phyloP scores from a whole-genome alignment of 2,797 vertebrate species.

The Thamnophis elegans region DNA sequence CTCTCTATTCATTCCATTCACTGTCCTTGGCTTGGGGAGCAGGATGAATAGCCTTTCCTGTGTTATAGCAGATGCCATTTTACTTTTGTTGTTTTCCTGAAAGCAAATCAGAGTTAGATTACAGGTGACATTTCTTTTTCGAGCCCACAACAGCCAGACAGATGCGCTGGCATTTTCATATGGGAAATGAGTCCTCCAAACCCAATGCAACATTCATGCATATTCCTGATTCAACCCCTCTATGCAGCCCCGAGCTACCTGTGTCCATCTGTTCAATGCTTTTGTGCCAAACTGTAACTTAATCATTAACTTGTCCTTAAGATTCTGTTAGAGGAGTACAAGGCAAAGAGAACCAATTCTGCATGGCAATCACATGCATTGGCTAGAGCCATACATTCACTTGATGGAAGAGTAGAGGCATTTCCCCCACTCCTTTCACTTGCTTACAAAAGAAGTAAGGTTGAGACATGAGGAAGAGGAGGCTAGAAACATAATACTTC shows the following conservation, averaged over 20 bases:
- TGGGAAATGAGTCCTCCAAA: conserved; percentile 7
- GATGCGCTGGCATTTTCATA: conserved; percentile 22
- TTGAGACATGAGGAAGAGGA: not conserved
- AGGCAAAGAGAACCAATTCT: conserved; percentile 26
- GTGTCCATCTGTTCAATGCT: conserved; percentile 33
- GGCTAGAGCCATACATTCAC: not conserved
- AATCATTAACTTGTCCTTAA: conserved; percentile 21
- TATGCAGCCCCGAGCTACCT: conserved; percentile 12
- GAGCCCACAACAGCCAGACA: conserved; percentile 8
- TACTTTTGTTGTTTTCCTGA: not conserved
- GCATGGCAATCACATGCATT: not conserved
- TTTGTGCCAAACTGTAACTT: conserved; percentile 42
- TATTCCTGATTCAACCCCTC: not conserved
- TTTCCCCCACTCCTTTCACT: not conserved
- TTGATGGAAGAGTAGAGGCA: not conserved
- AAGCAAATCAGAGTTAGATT: conserved; percentile 33
- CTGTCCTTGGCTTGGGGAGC: conserved; percentile 35
- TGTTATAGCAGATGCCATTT: conserved; percentile 15
- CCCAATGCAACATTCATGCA: not conserved
- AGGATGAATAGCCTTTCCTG: conserved; percentile 17
- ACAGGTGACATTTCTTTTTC: conserved; percentile 44
- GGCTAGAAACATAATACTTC: not conserved
- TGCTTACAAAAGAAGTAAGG: not conserved
- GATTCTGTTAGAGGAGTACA: not conserved
- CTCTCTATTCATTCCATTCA: conserved; percentile 42